Percentiles rank a stretch among this genome's conserved stretches.
Conservation (phyloP, 2,888 invertebrate genomes). For the Metallyticus violacea region DNA sequence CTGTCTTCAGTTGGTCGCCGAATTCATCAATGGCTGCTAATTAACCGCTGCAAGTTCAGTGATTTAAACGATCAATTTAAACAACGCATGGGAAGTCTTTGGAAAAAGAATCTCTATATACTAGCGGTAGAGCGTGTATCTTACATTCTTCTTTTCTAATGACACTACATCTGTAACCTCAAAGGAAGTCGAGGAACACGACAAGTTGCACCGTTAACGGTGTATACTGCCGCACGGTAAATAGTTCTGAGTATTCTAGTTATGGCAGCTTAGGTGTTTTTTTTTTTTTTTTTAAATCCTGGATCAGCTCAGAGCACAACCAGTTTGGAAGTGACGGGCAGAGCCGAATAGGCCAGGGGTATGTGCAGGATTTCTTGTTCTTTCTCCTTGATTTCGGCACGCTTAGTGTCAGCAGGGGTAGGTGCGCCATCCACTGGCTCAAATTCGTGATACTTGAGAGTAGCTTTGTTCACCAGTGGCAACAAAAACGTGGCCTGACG, state of each 20-base stretch:
- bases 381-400: conserved; percentile 25
- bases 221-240: neutral
- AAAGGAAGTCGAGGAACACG: neutral
- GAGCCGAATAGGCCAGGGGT: neutral
- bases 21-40: neutral
- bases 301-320: neutral
- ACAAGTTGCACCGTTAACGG: neutral
- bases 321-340: neutral
- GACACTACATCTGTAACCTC: neutral
- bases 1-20: neutral
- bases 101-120: neutral
- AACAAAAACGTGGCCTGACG: neutral
- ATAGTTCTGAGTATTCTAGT: neutral
- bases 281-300: too few species aligned
- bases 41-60: neutral
- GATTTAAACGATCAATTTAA: neutral
- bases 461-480: neutral
- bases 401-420: conserved; percentile 21
- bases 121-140: neutral
- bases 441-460: conserved; percentile 31
- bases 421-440: conserved; percentile 28
- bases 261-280: neutral
- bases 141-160: too few species aligned
- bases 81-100: neutral
- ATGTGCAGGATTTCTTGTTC: neutral